Evolutionary conservation across 2,113 vertebrate genomes (phyloP).

Genomic region (Alethe castanea): DNA sequence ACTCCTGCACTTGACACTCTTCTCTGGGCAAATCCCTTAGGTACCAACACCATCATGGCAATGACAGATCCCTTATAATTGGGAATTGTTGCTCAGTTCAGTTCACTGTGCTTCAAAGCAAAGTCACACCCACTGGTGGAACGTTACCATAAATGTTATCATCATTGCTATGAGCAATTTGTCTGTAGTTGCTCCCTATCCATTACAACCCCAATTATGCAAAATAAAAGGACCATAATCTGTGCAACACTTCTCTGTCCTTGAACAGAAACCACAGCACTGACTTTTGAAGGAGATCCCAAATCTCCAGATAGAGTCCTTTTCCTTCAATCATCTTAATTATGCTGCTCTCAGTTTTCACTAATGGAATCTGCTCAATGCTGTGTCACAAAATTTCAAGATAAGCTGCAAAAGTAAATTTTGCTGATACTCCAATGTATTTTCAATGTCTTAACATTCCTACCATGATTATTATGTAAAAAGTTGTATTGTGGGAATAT

Average conservation of each 20-base stretch:
- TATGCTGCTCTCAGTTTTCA: not conserved
- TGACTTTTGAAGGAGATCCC: not conserved
- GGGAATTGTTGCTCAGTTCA: not conserved
- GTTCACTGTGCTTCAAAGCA: not conserved
- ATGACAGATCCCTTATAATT: not conserved
- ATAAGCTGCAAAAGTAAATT: not conserved
- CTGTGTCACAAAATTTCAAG: not conserved
- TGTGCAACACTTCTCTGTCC: not conserved
- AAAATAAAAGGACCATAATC: not conserved
- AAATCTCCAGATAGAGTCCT: not conserved
- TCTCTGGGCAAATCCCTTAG: not conserved
- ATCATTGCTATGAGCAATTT: not conserved
- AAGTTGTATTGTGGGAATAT: not conserved
- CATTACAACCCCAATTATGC: not conserved
- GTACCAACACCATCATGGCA: not conserved
- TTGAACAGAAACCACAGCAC: not conserved
- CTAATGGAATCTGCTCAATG: not conserved
- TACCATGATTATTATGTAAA: not conserved
- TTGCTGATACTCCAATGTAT: not conserved
- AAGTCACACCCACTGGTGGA: not conserved
- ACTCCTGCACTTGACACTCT: not conserved
- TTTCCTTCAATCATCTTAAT: not conserved
- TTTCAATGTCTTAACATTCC: not conserved
- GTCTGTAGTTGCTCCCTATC: not conserved
- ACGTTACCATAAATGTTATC: fast-evolving